Conservation (phyloP, 2,888 invertebrate species). For the Gisinianus flammeolus region DNA sequence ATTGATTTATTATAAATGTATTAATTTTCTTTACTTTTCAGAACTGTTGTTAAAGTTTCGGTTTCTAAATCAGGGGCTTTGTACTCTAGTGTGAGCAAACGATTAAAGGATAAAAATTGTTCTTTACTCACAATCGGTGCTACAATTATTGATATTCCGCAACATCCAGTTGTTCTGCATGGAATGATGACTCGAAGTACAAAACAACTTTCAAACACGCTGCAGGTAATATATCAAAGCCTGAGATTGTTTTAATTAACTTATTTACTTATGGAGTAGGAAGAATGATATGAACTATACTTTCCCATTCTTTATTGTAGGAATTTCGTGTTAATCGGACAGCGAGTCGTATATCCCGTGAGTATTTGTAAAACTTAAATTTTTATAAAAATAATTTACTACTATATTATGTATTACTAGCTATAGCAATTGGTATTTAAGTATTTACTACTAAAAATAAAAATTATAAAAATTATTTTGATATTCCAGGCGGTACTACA, state of each 20-base stretch:
- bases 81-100: conserved; percentile 81
- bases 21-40: conserved; percentile 60
- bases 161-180: conserved; percentile 96
- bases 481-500: too few species aligned
- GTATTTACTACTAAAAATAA: too few species aligned
- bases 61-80: conserved; percentile 91
- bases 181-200: conserved; percentile 97
- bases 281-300: too few species aligned
- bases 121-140: conserved; percentile 85
- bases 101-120: conserved; percentile 78
- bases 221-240: conserved; percentile 70
- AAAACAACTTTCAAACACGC: conserved; percentile 87
- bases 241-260: background rate
- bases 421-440: too few species aligned
- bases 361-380: too few species aligned
- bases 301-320: conserved; percentile 61
- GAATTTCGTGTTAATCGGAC: conserved; percentile 83
- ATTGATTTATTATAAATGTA: background rate
- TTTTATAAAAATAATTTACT: too few species aligned
- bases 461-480: too few species aligned
- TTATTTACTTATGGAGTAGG: background rate
- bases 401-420: too few species aligned
- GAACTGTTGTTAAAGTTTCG: conserved; percentile 90
- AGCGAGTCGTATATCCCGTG: conserved; percentile 75
- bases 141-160: conserved; percentile 93